These are phyloP conservation scores for Magallana nippona DNA, from an alignment of 2,888 invertebrate genomes.

Conservation along the genomic window DNA sequence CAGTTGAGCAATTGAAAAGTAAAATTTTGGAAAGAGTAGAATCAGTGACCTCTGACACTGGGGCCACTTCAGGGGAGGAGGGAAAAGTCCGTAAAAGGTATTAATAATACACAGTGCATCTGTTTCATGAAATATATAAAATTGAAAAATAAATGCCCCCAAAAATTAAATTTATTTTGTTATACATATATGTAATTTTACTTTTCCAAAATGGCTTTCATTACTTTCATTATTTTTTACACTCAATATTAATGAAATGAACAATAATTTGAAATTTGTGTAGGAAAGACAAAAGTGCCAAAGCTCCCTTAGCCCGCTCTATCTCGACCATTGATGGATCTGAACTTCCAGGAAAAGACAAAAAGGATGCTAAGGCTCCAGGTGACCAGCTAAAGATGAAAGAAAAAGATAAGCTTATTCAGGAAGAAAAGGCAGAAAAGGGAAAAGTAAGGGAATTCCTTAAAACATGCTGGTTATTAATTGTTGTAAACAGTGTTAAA, in stretches of 20 bases:
- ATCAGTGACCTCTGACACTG: slow-evolving; percentile 69
- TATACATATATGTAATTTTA: too few species aligned
- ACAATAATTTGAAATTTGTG: not conserved
- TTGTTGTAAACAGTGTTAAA: too few species aligned
- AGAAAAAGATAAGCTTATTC: slow-evolving; percentile 84
- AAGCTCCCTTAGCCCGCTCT: slow-evolving; percentile 51
- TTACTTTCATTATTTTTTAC: too few species aligned
- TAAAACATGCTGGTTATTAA: too few species aligned
- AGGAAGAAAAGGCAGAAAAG: slow-evolving; percentile 93
- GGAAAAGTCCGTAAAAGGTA: slow-evolving; percentile 46
- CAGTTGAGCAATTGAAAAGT: slow-evolving; percentile 71
- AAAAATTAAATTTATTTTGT: too few species aligned
- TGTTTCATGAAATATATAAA: too few species aligned
- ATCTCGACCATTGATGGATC: slow-evolving; percentile 56
- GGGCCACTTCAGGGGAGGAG: slow-evolving; percentile 68
- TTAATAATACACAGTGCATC: not conserved
- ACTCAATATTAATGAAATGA: too few species aligned
- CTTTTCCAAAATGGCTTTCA: too few species aligned
- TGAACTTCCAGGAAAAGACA: slow-evolving; percentile 43
- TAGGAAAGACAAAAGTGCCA: slow-evolving; percentile 39
- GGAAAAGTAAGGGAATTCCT: slow-evolving; percentile 82
- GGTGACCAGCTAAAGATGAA: not conserved
- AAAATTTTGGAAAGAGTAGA: slow-evolving; percentile 72
- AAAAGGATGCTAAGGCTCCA: slow-evolving; percentile 24
- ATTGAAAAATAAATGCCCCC: too few species aligned